Conservation (phyloP, 2,113 vertebrate species). For the Rhadina sibilatrix region DNA sequence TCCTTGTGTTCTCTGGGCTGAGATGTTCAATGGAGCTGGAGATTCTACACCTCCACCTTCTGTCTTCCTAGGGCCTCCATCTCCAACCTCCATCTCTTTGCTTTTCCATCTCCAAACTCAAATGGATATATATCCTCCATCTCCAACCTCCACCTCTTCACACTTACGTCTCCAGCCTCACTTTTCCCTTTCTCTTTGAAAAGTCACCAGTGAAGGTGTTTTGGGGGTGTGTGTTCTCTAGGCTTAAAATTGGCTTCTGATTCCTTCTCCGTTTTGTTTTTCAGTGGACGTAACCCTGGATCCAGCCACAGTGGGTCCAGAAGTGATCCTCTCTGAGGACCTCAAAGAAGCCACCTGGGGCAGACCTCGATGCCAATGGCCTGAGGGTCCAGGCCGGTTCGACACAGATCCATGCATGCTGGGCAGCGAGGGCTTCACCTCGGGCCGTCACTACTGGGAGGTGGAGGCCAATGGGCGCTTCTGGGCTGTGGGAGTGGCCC, state of each 20-base stretch:
- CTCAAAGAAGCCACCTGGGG: constrained; percentile 39
- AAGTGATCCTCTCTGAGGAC: constrained; percentile 36
- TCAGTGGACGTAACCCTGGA: constrained; percentile 41
- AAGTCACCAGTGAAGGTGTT: neutral
- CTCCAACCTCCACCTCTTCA: neutral
- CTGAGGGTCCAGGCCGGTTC: neutral
- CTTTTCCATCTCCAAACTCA: neutral
- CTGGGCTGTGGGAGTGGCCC: constrained; percentile 24
- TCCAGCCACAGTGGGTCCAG: neutral
- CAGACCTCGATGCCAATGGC: neutral
- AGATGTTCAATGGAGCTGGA: neutral
- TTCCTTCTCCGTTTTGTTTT: neutral
- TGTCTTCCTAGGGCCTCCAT: accelerated
- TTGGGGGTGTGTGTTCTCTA: accelerated
- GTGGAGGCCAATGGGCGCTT: neutral
- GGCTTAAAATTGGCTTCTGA: neutral
- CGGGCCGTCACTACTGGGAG: constrained; percentile 45
- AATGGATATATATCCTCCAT: neutral
- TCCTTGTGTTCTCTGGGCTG: neutral
- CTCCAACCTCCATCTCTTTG: neutral
- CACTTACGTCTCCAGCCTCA: neutral
- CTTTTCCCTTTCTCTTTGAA: neutral
- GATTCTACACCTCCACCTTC: neutral
- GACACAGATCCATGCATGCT: constrained; percentile 25
- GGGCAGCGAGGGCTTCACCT: constrained; percentile 18